Percentiles rank a stretch among this genome's conserved stretches.
phyloP scores from a whole-genome alignment of 2,113 vertebrate species.

The Datnioides undecimradiatus region DNA sequence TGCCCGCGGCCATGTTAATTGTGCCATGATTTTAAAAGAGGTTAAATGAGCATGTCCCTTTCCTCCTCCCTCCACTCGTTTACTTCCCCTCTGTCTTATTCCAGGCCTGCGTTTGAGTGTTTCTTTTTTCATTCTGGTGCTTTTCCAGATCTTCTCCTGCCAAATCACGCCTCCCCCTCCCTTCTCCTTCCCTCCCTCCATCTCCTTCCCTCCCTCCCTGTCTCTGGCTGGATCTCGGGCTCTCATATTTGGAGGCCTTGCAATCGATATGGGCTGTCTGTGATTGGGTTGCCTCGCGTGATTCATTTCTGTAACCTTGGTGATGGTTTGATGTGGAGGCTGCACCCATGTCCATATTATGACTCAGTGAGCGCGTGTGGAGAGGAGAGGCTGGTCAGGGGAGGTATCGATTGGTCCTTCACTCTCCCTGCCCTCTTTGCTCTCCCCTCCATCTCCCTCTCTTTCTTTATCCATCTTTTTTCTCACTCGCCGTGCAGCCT shows the following conservation, averaged over 20 bases:
- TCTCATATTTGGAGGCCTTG: constrained; percentile 76
- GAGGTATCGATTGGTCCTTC: constrained; percentile 80
- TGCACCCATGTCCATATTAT: constrained; percentile 78
- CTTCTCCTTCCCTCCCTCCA: constrained; percentile 8
- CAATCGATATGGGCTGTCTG: constrained; percentile 82
- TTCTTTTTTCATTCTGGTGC: constrained; percentile 73
- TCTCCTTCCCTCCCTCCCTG: constrained; percentile 16
- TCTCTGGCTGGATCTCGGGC: constrained; percentile 70
- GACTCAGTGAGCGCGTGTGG: constrained; percentile 79
- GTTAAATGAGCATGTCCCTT: constrained; percentile 58
- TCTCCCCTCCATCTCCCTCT: constrained; percentile 58
- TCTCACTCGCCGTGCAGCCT: constrained; percentile 40
- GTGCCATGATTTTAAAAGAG: constrained; percentile 63
- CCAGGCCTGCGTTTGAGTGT: constrained; percentile 37
- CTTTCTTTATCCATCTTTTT: constrained; percentile 67
- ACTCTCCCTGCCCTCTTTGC: constrained; percentile 67
- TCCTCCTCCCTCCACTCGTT: constrained; percentile 15
- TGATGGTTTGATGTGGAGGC: constrained; percentile 84
- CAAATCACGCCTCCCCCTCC: constrained; percentile 64
- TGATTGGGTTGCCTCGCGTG: constrained; percentile 82
- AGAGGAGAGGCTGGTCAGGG: constrained; percentile 75
- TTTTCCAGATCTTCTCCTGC: constrained; percentile 67
- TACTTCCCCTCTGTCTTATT: constrained; percentile 57
- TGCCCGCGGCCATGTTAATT: constrained; percentile 60
- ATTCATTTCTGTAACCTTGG: constrained; percentile 86